Conservation (phyloP, 2,797 vertebrate genomes). For the Pipistrellus kuhlii region DNA sequence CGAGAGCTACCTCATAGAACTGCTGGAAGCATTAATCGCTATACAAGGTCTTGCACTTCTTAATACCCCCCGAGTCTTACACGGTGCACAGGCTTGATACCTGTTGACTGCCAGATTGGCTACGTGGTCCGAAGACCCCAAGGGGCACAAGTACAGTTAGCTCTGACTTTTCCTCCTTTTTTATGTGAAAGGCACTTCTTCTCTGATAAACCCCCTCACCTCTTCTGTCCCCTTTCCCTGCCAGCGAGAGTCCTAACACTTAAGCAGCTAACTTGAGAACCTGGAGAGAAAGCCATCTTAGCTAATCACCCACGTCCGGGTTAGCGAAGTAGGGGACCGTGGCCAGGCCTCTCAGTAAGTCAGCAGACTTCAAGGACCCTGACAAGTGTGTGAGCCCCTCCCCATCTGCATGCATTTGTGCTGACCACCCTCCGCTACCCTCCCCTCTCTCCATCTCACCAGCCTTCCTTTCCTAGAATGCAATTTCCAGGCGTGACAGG, state of each 20-base stretch:
- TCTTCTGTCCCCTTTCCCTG: not conserved
- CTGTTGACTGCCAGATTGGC: not conserved
- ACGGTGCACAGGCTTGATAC: not conserved
- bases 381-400: not conserved
- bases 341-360: not conserved
- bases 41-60: not conserved
- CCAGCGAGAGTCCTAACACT: not conserved
- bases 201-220: not conserved
- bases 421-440: not conserved
- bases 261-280: not conserved
- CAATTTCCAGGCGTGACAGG: not conserved
- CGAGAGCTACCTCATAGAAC: not conserved
- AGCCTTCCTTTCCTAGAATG: not conserved
- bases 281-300: constrained; percentile 6
- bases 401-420: not conserved
- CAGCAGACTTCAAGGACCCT: not conserved
- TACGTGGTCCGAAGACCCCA: not conserved
- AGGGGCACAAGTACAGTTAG: not conserved
- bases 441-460: not conserved
- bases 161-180: not conserved
- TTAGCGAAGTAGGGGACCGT: not conserved
- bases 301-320: not conserved
- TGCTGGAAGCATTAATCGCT: not conserved
- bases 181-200: not conserved
- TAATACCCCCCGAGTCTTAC: not conserved